Conservation (phyloP, 2,797 vertebrate species). For the Etheostoma perlongum region DNA sequence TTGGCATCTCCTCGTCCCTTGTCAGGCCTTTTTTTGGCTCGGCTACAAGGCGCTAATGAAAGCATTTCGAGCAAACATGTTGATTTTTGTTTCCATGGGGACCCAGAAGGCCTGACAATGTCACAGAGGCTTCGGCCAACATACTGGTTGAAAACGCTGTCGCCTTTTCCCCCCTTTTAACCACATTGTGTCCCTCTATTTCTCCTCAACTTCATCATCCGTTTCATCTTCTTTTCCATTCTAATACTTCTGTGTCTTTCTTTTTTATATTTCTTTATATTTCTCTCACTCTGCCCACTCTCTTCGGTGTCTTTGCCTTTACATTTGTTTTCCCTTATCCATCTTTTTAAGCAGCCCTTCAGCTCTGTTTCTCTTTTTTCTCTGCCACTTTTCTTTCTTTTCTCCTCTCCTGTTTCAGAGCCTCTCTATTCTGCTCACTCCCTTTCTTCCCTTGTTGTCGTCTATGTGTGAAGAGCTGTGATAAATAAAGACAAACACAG, state of each 20-base stretch:
- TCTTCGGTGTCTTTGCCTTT: slow-evolving; percentile 4
- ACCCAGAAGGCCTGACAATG: slow-evolving; percentile 72
- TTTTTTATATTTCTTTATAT: not conserved
- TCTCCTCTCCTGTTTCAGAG: slow-evolving; percentile 34
- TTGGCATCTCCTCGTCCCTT: slow-evolving; percentile 57
- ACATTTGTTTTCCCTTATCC: slow-evolving; percentile 13
- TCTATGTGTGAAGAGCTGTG: slow-evolving; percentile 76
- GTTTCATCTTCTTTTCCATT: slow-evolving; percentile 13
- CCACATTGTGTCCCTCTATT: slow-evolving; percentile 25
- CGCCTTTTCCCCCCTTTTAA: slow-evolving; percentile 26
- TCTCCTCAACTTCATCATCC: slow-evolving; percentile 18
- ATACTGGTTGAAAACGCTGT: slow-evolving; percentile 41
- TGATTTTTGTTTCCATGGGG: slow-evolving; percentile 75
- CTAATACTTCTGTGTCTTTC: not conserved
- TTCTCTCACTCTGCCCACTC: not conserved
- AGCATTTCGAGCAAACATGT: slow-evolving; percentile 77
- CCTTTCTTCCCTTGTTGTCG: slow-evolving; percentile 73
- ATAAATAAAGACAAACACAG: slow-evolving; percentile 82
- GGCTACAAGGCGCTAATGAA: slow-evolving; percentile 70
- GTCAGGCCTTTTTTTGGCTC: slow-evolving; percentile 61
- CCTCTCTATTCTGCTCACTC: slow-evolving; percentile 52
- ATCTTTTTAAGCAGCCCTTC: slow-evolving; percentile 29
- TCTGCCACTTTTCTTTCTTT: slow-evolving; percentile 32
- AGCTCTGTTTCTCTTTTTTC: slow-evolving; percentile 54
- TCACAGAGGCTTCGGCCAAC: slow-evolving; percentile 72